A percentile compares a stretch with the other conserved stretches of the same genome.
phyloP scores from a whole-genome alignment of 2,797 vertebrate species.

The Xiphophorus birchmanni region DNA sequence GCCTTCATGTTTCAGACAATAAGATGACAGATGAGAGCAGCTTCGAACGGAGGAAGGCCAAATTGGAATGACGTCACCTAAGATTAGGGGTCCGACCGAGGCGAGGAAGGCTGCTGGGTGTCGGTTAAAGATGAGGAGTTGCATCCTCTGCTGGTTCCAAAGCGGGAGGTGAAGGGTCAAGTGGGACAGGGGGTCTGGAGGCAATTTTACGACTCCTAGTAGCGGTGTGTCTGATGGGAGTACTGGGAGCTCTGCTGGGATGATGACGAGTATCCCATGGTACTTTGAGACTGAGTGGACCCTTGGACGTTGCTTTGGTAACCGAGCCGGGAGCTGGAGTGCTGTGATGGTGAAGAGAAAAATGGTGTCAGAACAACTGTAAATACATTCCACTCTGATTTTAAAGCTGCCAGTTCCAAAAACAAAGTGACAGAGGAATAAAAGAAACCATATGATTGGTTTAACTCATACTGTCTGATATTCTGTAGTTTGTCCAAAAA shows the following conservation, averaged over 20 bases:
- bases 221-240: constrained; percentile 92
- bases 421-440: too few species aligned
- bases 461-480: neutral
- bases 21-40: constrained; percentile 24
- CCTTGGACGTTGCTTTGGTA: constrained; percentile 99
- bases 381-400: neutral
- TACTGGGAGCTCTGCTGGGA: constrained; percentile 97
- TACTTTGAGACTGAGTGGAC: constrained; percentile 93
- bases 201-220: constrained; percentile 80
- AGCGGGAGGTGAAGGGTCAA: constrained; percentile 18
- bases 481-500: neutral
- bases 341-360: constrained; percentile 72
- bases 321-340: constrained; percentile 93
- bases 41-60: constrained; percentile 19
- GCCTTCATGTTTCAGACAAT: constrained; percentile 69
- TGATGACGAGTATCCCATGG: constrained; percentile 92
- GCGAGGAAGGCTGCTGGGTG: constrained; percentile 18
- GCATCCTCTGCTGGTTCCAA: constrained; percentile 52
- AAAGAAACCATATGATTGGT: neutral
- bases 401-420: neutral
- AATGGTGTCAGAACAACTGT: neutral
- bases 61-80: constrained; percentile 43
- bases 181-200: neutral
- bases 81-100: constrained; percentile 7
- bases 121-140: constrained; percentile 18